Conservation (phyloP, 1,140 invertebrate species). For the Cardiocondyla obscurior region DNA sequence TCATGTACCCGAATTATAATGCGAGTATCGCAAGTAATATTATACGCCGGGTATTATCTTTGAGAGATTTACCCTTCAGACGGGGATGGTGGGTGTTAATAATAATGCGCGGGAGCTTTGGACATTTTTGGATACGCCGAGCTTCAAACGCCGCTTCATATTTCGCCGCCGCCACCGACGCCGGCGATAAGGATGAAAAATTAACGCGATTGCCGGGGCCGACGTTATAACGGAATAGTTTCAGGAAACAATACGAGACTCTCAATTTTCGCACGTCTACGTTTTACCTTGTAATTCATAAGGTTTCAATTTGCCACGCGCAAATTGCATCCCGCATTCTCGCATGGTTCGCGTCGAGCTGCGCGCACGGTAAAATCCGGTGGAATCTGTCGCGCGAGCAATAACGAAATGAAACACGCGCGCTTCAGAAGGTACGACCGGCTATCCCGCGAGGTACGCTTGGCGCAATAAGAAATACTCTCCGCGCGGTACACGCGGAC, state of each 20-base stretch:
- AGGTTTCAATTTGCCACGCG: slow-evolving; percentile 19
- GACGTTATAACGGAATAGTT: not conserved
- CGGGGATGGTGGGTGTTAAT: not conserved
- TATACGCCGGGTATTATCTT: not conserved
- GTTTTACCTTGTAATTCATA: not conserved
- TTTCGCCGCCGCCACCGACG: too few relatives aligned
- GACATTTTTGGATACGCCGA: too few relatives aligned
- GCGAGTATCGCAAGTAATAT: not conserved
- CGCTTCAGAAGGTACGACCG: not conserved
- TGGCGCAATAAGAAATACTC: slow-evolving; percentile 39
- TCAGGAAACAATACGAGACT: not conserved
- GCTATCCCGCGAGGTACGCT: not conserved
- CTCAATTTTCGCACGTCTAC: not conserved
- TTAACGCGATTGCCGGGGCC: not conserved
- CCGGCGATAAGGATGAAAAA: not conserved
- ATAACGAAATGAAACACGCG: slow-evolving; percentile 26
- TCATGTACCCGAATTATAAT: too few relatives aligned
- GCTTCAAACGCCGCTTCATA: not conserved
- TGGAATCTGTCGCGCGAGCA: not conserved
- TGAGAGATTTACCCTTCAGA: not conserved
- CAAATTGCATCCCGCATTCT: slow-evolving; percentile 5
- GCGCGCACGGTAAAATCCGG: slow-evolving; percentile 1
- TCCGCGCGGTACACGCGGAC: not conserved
- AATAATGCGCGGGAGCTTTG: too few relatives aligned
- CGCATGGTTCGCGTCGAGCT: not conserved